These are phyloP conservation scores for Lacerta agilis DNA, from an alignment of 2,797 vertebrate genomes.

Conservation along the genomic window DNA sequence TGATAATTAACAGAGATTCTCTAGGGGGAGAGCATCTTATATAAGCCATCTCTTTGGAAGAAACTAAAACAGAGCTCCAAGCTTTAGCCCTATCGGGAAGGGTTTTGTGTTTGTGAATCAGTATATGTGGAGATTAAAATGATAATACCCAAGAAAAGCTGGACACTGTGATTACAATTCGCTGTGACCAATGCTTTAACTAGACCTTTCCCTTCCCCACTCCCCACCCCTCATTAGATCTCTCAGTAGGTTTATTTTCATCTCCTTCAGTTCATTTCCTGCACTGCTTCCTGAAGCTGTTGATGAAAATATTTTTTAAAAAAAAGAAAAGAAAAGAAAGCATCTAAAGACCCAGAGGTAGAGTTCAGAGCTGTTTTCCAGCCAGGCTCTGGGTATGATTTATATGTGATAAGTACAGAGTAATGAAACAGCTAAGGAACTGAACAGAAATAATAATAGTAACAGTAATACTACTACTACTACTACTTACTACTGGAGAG, in stretches of 20 bases:
- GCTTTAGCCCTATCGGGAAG: background rate
- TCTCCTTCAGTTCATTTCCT: conserved; percentile 2
- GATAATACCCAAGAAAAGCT: background rate
- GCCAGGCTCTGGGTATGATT: background rate
- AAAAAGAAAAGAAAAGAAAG: background rate
- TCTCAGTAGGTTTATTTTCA: conserved; percentile 15
- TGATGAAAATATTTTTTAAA: background rate
- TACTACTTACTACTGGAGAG: too few species aligned
- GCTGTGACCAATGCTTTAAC: background rate
- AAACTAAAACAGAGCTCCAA: conserved; percentile 2
- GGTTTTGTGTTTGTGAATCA: background rate
- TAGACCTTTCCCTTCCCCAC: background rate
- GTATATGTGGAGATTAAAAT: background rate
- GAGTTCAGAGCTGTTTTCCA: background rate
- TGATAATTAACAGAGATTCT: conserved; percentile 30
- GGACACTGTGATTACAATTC: background rate
- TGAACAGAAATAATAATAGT: too few species aligned
- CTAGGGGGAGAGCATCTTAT: conserved; percentile 30
- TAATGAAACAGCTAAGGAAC: background rate
- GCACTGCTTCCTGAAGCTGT: background rate
- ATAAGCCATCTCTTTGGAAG: background rate
- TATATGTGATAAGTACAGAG: background rate
- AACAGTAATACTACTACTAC: too few species aligned
- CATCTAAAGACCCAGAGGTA: background rate
- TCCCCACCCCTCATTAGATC: background rate